A percentile compares a stretch with the other conserved stretches of the same genome.
Evolutionary conservation across 2,888 invertebrate genomes (phyloP).

Genomic region (Xanthia togata): DNA sequence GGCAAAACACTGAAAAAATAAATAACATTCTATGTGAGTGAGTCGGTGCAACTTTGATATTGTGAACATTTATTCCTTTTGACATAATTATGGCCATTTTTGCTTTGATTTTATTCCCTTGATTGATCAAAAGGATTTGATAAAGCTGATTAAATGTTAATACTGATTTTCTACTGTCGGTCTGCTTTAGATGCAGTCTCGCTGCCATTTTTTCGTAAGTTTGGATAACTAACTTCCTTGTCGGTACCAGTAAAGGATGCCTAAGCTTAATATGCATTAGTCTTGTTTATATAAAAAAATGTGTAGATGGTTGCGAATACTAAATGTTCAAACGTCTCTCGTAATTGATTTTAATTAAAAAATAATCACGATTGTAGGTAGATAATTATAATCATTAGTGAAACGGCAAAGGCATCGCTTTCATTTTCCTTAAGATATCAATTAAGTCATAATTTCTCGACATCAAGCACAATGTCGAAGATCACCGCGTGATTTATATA

Average conservation of each 20-base stretch:
- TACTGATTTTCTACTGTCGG: conserved; percentile 6
- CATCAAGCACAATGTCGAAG: conserved; percentile 47
- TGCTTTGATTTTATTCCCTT: background rate
- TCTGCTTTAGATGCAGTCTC: conserved; percentile 12
- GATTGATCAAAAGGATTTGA: conserved; percentile 10
- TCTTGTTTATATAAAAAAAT: conserved; percentile 7
- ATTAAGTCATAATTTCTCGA: conserved; percentile 49
- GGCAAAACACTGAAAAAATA: conserved; percentile 84
- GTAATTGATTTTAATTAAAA: conserved; percentile 36
- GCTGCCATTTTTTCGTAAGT: conserved; percentile 20
- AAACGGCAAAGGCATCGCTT: conserved; percentile 16
- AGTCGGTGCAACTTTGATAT: conserved; percentile 67
- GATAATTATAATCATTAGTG: conserved; percentile 33
- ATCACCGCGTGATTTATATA: conserved; percentile 49
- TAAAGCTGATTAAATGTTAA: conserved; percentile 16
- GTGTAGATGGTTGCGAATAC: conserved; percentile 9
- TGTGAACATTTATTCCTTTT: conserved; percentile 44
- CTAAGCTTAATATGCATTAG: conserved; percentile 21
- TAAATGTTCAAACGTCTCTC: background rate
- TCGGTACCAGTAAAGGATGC: conserved; percentile 16
- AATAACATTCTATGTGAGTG: conserved; percentile 79
- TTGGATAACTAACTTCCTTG: conserved; percentile 29
- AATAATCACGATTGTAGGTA: conserved; percentile 35
- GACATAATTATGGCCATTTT: conserved; percentile 35
- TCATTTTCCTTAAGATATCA: conserved; percentile 53